phyloP scores from a whole-genome alignment of 2,113 vertebrate genomes.

The Canis aureus region DNA sequence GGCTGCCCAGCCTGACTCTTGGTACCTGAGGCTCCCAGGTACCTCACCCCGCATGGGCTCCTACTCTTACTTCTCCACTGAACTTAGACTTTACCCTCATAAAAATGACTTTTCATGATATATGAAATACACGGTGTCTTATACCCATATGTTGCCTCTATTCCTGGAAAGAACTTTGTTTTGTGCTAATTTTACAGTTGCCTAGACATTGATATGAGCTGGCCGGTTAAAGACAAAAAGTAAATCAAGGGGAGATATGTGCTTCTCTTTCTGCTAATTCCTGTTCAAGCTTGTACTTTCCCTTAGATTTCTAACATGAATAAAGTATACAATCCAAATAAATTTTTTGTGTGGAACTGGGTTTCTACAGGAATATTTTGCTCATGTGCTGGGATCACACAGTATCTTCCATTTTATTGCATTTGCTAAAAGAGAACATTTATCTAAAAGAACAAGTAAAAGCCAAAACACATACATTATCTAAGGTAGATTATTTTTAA shows the following conservation, averaged over 20 bases:
- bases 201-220: background rate
- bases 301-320: background rate
- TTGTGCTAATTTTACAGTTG: background rate
- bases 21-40: background rate
- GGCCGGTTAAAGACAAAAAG: background rate
- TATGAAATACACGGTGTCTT: background rate
- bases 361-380: background rate
- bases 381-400: background rate
- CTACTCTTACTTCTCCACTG: rapidly evolving
- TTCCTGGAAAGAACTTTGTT: background rate
- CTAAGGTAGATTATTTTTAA: background rate
- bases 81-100: background rate
- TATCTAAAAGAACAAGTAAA: background rate
- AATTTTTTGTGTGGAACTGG: background rate
- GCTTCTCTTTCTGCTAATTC: background rate
- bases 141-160: too few species aligned
- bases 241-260: background rate
- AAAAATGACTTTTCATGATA: background rate
- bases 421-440: background rate
- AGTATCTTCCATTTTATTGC: background rate
- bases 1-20: background rate
- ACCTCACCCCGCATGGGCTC: background rate
- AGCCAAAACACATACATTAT: background rate
- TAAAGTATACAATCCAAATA: background rate
- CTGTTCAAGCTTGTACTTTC: background rate